Evolutionary conservation across 2,888 invertebrate genomes (phyloP).

Genomic region (Rhodophaea formosa): DNA sequence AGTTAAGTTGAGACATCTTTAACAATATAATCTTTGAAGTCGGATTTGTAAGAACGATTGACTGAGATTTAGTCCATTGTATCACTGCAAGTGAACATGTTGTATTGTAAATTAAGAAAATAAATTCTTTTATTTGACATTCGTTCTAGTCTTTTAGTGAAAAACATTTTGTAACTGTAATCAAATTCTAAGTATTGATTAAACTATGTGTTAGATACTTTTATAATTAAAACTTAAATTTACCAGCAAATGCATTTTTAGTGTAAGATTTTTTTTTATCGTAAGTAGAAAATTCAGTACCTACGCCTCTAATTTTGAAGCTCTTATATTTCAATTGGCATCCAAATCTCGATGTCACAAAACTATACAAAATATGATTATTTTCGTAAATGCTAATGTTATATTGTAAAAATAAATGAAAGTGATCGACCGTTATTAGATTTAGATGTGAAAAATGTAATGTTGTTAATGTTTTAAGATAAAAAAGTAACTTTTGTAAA

Average conservation of each 20-base stretch:
- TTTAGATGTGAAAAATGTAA: slow-evolving; percentile 80
- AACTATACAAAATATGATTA: slow-evolving; percentile 46
- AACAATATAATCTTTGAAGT: slow-evolving; percentile 3
- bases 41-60: slow-evolving; percentile 13
- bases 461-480: slow-evolving; percentile 84
- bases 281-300: slow-evolving; percentile 8
- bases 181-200: slow-evolving; percentile 10
- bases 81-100: slow-evolving; percentile 14
- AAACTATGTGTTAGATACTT: slow-evolving; percentile 10
- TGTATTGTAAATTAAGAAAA: slow-evolving; percentile 14
- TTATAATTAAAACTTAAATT: slow-evolving; percentile 2
- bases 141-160: slow-evolving; percentile 12
- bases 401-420: slow-evolving; percentile 57
- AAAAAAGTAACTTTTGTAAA: slow-evolving; percentile 85
- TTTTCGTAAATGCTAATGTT: slow-evolving; percentile 72
- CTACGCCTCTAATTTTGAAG: neutral
- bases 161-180: slow-evolving; percentile 7
- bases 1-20: slow-evolving; percentile 12
- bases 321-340: neutral
- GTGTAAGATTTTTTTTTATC: neutral
- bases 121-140: slow-evolving; percentile 7
- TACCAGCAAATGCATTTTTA: slow-evolving; percentile 11
- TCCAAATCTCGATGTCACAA: slow-evolving; percentile 18
- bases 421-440: slow-evolving; percentile 80
- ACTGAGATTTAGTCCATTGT: slow-evolving; percentile 13